Conservation (phyloP, 2,113 vertebrate genomes). For the Chloropsis hardwickii region DNA sequence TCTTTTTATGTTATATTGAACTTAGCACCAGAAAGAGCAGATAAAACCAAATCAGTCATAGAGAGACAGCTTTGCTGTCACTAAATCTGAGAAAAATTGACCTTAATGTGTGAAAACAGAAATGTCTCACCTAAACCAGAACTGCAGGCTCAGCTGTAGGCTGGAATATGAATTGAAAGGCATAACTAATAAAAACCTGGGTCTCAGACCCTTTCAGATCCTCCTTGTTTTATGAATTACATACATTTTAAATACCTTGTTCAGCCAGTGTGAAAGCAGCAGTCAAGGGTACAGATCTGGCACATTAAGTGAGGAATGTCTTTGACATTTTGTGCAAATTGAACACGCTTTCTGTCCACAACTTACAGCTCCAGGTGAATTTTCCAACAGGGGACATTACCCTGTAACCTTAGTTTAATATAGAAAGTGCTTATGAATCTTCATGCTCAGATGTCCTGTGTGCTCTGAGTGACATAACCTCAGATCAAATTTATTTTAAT, state of each 20-base stretch:
- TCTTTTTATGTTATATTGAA: background rate
- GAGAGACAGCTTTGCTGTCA: background rate
- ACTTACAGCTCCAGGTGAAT: background rate
- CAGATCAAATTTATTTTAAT: background rate
- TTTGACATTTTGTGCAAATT: background rate
- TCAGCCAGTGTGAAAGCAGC: background rate
- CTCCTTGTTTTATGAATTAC: background rate
- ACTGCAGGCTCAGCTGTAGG: background rate
- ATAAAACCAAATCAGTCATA: background rate
- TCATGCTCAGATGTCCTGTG: background rate
- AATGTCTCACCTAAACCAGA: background rate
- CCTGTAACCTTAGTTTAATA: background rate
- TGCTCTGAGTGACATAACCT: background rate
- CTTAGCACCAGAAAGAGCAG: background rate
- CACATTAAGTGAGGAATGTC: background rate
- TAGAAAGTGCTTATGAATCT: background rate
- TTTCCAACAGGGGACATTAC: background rate
- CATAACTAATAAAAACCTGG: background rate
- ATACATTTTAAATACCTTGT: background rate
- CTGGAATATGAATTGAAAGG: background rate
- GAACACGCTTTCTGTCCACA: background rate
- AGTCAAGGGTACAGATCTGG: background rate
- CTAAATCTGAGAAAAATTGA: slow-evolving; percentile 16
- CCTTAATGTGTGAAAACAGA: slow-evolving; percentile 25
- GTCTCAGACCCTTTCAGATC: background rate